These are phyloP conservation scores for Stichodactyla helianthus DNA, from an alignment of 64 coral and sea anemone genomes.

Conservation along the genomic window DNA sequence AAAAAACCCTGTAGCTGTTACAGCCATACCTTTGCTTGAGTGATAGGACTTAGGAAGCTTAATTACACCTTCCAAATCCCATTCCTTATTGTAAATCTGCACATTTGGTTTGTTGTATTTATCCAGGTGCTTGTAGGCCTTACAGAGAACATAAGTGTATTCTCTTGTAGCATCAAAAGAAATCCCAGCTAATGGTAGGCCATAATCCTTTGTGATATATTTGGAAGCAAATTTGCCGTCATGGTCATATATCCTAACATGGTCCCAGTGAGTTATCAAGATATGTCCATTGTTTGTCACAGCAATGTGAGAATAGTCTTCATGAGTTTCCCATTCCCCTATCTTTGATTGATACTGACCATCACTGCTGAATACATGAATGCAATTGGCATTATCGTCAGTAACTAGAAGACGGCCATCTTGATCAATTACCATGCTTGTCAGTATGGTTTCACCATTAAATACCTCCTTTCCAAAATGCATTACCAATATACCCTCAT, in stretches of 20 bases:
- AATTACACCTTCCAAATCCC: slow-evolving; percentile 24
- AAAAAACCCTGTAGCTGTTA: slow-evolving; percentile 2
- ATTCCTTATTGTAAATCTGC: slow-evolving; percentile 24
- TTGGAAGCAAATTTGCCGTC: slow-evolving; percentile 13
- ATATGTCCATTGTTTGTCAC: slow-evolving; percentile 22
- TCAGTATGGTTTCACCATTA: slow-evolving; percentile 1
- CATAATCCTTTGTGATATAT: background rate
- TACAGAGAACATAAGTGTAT: slow-evolving; percentile 4
- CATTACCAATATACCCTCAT: background rate
- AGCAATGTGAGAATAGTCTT: slow-evolving; percentile 29
- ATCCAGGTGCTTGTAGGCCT: slow-evolving; percentile 33
- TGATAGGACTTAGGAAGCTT: slow-evolving; percentile 27
- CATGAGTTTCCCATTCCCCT: slow-evolving; percentile 21
- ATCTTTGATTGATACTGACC: slow-evolving; percentile 19
- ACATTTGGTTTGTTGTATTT: slow-evolving; percentile 24
- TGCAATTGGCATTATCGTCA: slow-evolving; percentile 24
- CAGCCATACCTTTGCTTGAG: slow-evolving; percentile 20
- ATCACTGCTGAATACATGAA: slow-evolving; percentile 16
- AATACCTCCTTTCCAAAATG: slow-evolving; percentile 24
- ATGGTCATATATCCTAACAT: slow-evolving; percentile 24
- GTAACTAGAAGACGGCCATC: slow-evolving; percentile 5
- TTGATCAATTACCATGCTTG: slow-evolving; percentile 26
- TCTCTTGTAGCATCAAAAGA: slow-evolving; percentile 4
- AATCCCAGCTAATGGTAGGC: slow-evolving; percentile 26
- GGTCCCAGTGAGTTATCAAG: slow-evolving; percentile 30